Percentiles rank a stretch among this genome's conserved stretches.
Conservation (phyloP, 2,888 invertebrate genomes). For the Galeruca laticollis region DNA sequence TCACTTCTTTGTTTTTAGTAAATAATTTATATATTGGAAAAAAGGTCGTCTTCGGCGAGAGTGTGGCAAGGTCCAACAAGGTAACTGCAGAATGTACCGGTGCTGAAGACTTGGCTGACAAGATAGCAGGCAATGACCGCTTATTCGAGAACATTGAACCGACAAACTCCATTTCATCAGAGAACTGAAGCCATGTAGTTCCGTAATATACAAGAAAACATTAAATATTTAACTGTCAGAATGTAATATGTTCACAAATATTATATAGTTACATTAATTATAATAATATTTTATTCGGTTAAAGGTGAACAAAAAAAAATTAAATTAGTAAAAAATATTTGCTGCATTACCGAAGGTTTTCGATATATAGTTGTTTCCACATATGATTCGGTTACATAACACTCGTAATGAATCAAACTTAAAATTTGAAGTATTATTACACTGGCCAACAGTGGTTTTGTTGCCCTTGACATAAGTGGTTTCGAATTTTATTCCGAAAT, state of each 20-base stretch:
- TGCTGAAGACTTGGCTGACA: conserved; percentile 55
- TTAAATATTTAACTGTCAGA: conserved; percentile 30
- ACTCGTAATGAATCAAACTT: too few relatives aligned
- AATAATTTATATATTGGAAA: conserved; percentile 8
- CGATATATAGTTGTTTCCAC: too few relatives aligned
- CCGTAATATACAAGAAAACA: conserved; percentile 46
- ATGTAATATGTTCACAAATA: conserved; percentile 18
- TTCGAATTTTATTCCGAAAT: too few relatives aligned
- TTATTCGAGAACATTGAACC: conserved; percentile 61
- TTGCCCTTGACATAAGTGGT: too few relatives aligned
- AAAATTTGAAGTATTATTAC: too few relatives aligned
- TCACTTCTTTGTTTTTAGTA: conserved; percentile 12
- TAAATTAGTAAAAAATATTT: too few relatives aligned
- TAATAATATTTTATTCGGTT: background rate
- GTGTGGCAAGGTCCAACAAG: conserved; percentile 46
- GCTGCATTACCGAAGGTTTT: too few relatives aligned
- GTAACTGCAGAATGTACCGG: conserved; percentile 48
- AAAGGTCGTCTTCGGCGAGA: conserved; percentile 16
- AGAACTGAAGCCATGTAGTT: conserved; percentile 56
- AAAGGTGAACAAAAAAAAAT: background rate
- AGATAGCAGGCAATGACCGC: conserved; percentile 64
- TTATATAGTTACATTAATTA: background rate
- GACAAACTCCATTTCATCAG: conserved; percentile 60
- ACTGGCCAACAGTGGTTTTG: too few relatives aligned
- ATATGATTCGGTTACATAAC: too few relatives aligned